Evolutionary conservation across 2,113 vertebrate genomes (phyloP), one percentile per base, ranked within the genome.

Genomic region (Dendropsophus ebraccatus): DNA sequence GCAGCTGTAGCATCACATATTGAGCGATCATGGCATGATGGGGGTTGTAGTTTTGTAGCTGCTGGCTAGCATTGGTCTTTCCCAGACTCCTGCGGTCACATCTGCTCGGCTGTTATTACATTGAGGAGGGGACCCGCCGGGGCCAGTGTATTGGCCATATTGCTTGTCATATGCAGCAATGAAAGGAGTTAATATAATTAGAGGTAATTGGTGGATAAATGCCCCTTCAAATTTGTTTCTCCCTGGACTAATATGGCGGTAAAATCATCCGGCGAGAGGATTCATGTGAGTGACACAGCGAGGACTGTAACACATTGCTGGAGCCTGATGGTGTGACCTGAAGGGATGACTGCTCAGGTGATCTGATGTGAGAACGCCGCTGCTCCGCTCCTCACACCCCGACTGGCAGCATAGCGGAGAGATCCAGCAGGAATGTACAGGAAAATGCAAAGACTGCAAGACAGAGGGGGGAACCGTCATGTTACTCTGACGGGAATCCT

Each of bases 261-360:
- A 69, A 69, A 35, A 35, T 35, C 0, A 35, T 13, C n/a, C 2
- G 17, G 1, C 1, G 32, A 25, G 17, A 16, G 1, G 54, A 12
- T 7, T 2, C 21, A 35, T 62, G 77, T 23, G 17, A 28, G 8
- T 45, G 35, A 10, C 23, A 8, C 35, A 1, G 37, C 37, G 56
- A 23, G 52, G 52, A 16, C 37, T 58, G 54, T 23, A 32, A 56
- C 75, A 35, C 50, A 11, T 78, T 78, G 13, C 52, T n/a, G 21
- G 49, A 58, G 50, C 50, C 35, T 37, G 32, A 79, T 11, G 37
- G 23, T 35, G 76, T 58, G 76, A 79, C 30, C 54, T 41, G 30
- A 37, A 80, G 56, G 77, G 54, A 60, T 80, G 4, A 25, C 60
- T 60, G 54, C 77, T 65, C 78, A 81, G 78, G 78, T 62, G 78